Base-by-base conservation (phyloP, 2,888 invertebrate genomes). In the Acanthococcus lagerstroemiae region DNA sequence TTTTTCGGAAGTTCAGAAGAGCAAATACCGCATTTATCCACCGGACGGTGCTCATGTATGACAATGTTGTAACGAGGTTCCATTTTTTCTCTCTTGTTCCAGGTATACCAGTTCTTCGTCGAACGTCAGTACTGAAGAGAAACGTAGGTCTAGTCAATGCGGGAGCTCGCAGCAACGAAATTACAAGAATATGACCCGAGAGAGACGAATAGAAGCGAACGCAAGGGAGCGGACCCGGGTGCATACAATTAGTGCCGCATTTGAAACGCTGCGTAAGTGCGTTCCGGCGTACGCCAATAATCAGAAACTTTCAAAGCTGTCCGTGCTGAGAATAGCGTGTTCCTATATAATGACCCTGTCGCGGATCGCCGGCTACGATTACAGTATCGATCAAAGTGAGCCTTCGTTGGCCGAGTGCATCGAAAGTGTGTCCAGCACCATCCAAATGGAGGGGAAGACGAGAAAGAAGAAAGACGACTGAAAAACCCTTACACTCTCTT, bases 151-250 rank as follows among this genome's bases (percentile, higher is more conserved):
- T 65, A 55, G 65, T 55, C 55, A 65, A 37, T 65, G 50, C 30
- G 30, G 52, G 3, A 46, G 66, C 48, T 72, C 73, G 19, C 85
- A 88, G 69, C 89, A 90, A 73, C 80, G 91, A 70, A 94, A 94
- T 75, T 95, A 95, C 77, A 95, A 95, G 75, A 95, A 93, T 75
- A 94, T 95, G 93, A 95, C 91, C 0, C 81, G 92, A 21, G 94
- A 94, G 75, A 79, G 95, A 71, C 80, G 95, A 70, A 91, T 95
- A 74, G 95, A 95, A 75, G 95, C 95, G 0, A 95, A 95, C 74
- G 95, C 95, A 0, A 80, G 95, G 4, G 95, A 95, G 75, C 78
- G 95, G 67, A 92, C 94, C 5, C 80, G 95, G 60, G 95, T 95
- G 0, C 95, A 95, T 76, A 95, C 95, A 1, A 95, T 95, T 70